Conservation (phyloP, 92 coral and sea anemone species). For the Epizoanthus illoricatus region DNA sequence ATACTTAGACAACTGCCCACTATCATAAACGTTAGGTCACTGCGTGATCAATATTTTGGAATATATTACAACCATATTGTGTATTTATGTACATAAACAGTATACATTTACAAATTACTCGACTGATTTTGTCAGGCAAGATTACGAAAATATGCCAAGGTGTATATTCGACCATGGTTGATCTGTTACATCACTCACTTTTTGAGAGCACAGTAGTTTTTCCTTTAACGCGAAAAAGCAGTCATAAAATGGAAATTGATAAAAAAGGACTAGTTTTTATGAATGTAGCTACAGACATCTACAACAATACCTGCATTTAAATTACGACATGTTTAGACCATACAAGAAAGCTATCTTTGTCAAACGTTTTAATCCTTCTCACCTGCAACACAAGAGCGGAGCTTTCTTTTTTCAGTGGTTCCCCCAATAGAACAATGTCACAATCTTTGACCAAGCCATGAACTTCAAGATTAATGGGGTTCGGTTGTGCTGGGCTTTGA, state of each 20-base stretch:
- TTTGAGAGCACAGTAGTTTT: not conserved
- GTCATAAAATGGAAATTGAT: not conserved
- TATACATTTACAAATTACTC: too few species aligned
- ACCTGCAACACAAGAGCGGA: conserved; percentile 91
- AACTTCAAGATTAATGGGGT: conserved; percentile 58
- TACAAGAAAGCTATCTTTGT: not conserved
- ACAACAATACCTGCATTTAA: not conserved
- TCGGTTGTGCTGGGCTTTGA: conserved; percentile 3
- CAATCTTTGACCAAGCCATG: conserved; percentile 82
- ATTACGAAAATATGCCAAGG: too few species aligned
- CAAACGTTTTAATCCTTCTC: not conserved
- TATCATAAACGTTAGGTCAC: too few species aligned
- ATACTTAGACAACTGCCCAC: too few species aligned
- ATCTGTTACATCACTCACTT: too few species aligned
- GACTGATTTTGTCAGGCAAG: too few species aligned
- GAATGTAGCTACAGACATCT: not conserved
- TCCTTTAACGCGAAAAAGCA: not conserved
- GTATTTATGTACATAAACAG: too few species aligned
- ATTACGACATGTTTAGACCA: too few species aligned
- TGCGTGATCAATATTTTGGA: too few species aligned
- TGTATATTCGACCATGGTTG: too few species aligned
- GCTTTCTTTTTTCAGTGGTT: conserved; percentile 73
- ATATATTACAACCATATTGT: too few species aligned
- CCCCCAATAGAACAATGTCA: conserved; percentile 85
- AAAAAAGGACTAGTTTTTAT: not conserved